Conservation (phyloP, 2,888 invertebrate genomes). For the Luffia ferchaultella region DNA sequence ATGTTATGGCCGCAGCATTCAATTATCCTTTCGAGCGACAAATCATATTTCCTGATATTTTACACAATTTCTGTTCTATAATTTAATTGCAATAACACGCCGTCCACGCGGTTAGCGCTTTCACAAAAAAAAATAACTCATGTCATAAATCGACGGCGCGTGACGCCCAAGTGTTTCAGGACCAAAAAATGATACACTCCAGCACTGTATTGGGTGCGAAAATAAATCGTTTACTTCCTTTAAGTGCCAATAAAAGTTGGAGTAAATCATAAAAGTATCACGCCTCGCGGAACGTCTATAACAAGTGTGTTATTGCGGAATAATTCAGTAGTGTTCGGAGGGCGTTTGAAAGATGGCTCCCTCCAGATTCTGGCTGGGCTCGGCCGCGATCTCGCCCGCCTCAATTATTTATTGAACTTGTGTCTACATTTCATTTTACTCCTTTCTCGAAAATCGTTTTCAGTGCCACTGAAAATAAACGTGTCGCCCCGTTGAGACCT, state of each 20-base stretch:
- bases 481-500: conserved; percentile 49
- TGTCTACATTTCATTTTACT: conserved; percentile 65
- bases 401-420: conserved; percentile 66
- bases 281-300: conserved; percentile 61
- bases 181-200: conserved; percentile 55
- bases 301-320: conserved; percentile 66
- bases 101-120: no score
- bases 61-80: no score
- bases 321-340: conserved; percentile 57
- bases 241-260: conserved; percentile 67
- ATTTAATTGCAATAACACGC: not conserved
- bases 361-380: conserved; percentile 39
- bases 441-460: conserved; percentile 42
- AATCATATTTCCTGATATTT: no score
- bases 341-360: conserved; percentile 59
- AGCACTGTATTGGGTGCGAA: conserved; percentile 58
- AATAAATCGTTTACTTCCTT: conserved; percentile 65
- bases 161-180: conserved; percentile 36
- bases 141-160: conserved; percentile 31
- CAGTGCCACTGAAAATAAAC: conserved; percentile 41
- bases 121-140: not conserved
- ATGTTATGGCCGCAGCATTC: no score
- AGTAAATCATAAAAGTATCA: conserved; percentile 68
- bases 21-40: no score
- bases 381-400: conserved; percentile 47